A percentile compares a stretch with the other conserved stretches of the same genome.
Conservation (phyloP, 2,797 vertebrate genomes). For the Avahi laniger region DNA sequence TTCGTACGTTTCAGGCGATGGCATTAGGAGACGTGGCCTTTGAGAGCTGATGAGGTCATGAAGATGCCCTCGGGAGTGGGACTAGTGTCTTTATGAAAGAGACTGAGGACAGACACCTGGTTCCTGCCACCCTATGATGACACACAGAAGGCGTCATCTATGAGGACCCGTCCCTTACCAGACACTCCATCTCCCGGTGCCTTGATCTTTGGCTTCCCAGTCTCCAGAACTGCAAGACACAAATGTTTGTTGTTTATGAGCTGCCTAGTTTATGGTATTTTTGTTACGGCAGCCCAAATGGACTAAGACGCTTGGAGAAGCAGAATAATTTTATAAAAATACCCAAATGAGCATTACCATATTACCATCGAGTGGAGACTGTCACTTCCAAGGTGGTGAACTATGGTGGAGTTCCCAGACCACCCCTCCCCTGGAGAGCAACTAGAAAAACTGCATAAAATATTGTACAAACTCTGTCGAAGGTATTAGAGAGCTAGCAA, state of each 20-base stretch:
- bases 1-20: neutral
- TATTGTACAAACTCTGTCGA: neutral
- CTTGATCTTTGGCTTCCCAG: neutral
- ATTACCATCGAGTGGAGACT: neutral
- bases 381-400: neutral
- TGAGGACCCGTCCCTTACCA: neutral
- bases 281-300: neutral
- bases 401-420: neutral
- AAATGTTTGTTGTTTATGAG: neutral
- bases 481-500: neutral
- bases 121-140: neutral
- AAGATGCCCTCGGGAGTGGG: neutral
- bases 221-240: neutral
- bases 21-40: neutral
- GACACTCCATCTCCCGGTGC: neutral
- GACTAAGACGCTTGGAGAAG: neutral
- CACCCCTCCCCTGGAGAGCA: neutral
- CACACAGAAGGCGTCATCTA: neutral
- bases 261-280: neutral
- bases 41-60: neutral
- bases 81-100: neutral
- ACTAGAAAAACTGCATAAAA: neutral
- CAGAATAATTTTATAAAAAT: neutral
- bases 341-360: neutral
- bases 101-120: neutral